Evolutionary conservation across 2,888 invertebrate genomes (phyloP), one percentile per base, ranked within the genome.

Genomic region (Hydraecia micacea): DNA sequence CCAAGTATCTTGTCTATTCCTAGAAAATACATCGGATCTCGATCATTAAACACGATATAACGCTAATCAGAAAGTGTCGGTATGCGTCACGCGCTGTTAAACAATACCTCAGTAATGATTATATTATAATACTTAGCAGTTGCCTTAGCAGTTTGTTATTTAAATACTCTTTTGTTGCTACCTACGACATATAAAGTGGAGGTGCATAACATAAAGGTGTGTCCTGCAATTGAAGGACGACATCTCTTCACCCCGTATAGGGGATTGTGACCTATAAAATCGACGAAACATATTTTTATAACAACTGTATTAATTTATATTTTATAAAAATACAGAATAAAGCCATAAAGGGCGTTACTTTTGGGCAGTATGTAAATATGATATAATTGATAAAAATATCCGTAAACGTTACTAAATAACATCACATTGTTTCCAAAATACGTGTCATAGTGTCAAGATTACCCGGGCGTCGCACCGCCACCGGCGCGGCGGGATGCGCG

Each of bases 401-500:
- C n/a, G n/a, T n/a, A n/a, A 58, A 25, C 13, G 32, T 46, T 32
- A 65, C 18, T 67, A 39, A 72, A 75, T 77, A 71, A 55, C 42
- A 60, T 11, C n/a, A 60, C 69, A 86, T 86, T 88, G 86, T 88
- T 89, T 86, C 84, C 77, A 84, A 88, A 91, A 91, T 85, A 77
- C 85, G 90, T 92, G 91, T 92, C 89, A 91, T 83, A 91, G 89
- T 94, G 92, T 93, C 93, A 92, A 90, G 92, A 91, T 89, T 90
- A 89, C 67, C 66, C 90, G 90, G 91, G 80, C 91, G 87, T 75
- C 88, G 90, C 89, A 86, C 89, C 42, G 42, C 11, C 42, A 42
- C 13, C 88, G 75, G 79, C 80, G 92, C 93, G 93, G 92, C 84
- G 75, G 77, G 89, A 72, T 96, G 96, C 96, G 96, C 96, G 96